Evolutionary conservation across 2,888 invertebrate genomes (phyloP).

Genomic region (Germaria angustata): DNA sequence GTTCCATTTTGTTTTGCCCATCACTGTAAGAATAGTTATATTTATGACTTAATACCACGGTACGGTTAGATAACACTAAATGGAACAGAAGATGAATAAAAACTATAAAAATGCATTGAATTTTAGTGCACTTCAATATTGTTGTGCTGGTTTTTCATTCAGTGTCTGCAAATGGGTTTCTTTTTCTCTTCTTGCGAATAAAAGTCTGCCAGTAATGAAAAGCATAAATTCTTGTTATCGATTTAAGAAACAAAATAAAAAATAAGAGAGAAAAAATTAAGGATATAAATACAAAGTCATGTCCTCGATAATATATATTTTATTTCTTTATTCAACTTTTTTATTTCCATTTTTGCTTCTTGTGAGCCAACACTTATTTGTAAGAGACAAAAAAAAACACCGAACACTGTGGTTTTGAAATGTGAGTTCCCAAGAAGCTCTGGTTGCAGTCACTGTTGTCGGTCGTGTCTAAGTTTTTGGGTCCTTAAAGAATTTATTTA

Average conservation of each 20-base stretch:
- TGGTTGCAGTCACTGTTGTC: neutral
- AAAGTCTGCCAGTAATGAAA: constrained; percentile 8
- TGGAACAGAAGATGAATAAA: constrained; percentile 25
- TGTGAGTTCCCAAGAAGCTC: constrained; percentile 5
- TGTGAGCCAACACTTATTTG: constrained; percentile 1
- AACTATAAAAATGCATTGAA: constrained; percentile 44
- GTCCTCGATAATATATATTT: constrained; percentile 47
- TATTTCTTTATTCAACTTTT: neutral
- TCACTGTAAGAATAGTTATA: neutral
- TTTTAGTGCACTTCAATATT: constrained; percentile 59
- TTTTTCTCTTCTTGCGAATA: neutral
- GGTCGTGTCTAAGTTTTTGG: constrained; percentile 10
- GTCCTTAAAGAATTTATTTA: constrained; percentile 42
- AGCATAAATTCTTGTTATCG: constrained; percentile 61
- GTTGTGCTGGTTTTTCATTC: neutral
- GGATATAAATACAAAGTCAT: constrained; percentile 53
- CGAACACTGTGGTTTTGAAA: constrained; percentile 23
- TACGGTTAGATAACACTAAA: constrained; percentile 31
- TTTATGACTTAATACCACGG: constrained; percentile 21
- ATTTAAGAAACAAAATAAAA: constrained; percentile 53
- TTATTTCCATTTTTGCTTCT: neutral
- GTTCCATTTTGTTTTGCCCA: too few relatives aligned
- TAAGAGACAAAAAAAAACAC: constrained; percentile 20
- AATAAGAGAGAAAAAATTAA: constrained; percentile 28
- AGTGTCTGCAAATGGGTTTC: constrained; percentile 1